Evolutionary conservation across 2,113 vertebrate species (phyloP), one percentile per base, ranked within the genome.

Genomic region (Dipodomys stephensi): DNA sequence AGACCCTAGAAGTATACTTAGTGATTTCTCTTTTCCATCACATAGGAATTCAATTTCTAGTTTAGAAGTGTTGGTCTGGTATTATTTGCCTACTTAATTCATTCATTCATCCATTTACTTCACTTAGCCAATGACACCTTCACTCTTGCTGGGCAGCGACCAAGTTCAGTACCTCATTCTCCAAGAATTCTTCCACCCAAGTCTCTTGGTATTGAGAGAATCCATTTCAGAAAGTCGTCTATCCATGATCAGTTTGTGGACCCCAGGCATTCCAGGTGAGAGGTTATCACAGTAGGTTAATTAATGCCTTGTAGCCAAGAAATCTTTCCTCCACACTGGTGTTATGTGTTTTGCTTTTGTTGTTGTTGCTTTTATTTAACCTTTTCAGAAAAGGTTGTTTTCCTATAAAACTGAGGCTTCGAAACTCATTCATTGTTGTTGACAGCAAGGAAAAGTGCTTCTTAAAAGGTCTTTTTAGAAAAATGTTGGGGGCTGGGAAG

Each of bases 151-250:
- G 97, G 97, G 4, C 98, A 99, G 88, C 98, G 98, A 97, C 98
- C 98, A 83, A 98, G 98, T 93, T 99, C 99, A 9, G 98, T 98
- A 0, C 99, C 99, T 96, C 99, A 98, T 96, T 99, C 99, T 62
- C 99, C 99, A n/a, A 98, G 98, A 91, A 98, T 98, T 35, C 98
- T 98, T 94, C 98, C 98, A 3, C 98, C 99, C 2, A 99, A 99
- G 39, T 99, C 99, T 68, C 98, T 99, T 0, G 98, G 98, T 2
- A 95, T 98, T 49, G 98, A 98, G 83, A 97, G 97, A 83, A 97
- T 98, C 95, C 98, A 98, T 81, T 98, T 98, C 94, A 98, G 98
- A 84, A 98, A 98, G 93, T 98, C 98, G 0, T 98, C 98, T 73
- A 46, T 98, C 85, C 98, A 96, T 0, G 98, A 98, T 20, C 98